Percentiles rank a stretch among this genome's conserved stretches.
These are phyloP conservation scores for Nebria salina DNA, from an alignment of 2,888 invertebrate genomes.

Conservation along the genomic window DNA sequence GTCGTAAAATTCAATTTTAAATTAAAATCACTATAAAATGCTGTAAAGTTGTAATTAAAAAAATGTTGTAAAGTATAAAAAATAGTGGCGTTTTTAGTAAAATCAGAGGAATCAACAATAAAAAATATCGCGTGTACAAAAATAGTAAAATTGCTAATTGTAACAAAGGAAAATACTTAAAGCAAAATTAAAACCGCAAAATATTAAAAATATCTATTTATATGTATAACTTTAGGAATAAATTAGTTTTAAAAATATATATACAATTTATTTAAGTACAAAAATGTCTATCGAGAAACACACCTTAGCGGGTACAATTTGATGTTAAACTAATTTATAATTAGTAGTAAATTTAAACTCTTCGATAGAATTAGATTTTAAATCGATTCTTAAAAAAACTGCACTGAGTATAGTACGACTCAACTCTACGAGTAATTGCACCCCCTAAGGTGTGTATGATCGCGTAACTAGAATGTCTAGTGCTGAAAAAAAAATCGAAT, in stretches of 20 bases:
- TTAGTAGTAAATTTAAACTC: no score
- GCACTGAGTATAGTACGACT: no score
- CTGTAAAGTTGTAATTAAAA: not conserved
- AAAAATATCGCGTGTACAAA: not conserved
- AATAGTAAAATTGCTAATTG: slow-evolving; percentile 8
- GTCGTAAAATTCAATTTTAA: slow-evolving; percentile 42
- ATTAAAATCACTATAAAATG: slow-evolving; percentile 40
- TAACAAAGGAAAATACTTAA: slow-evolving; percentile 49
- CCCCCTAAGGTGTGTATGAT: not conserved
- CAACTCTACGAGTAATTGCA: not conserved
- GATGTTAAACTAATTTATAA: not conserved
- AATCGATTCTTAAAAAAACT: no score
- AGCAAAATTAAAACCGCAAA: slow-evolving; percentile 53
- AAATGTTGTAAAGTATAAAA: not conserved
- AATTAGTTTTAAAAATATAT: slow-evolving; percentile 62
- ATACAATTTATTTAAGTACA: slow-evolving; percentile 53
- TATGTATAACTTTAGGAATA: slow-evolving; percentile 59
- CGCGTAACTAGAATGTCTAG: not conserved
- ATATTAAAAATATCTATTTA: slow-evolving; percentile 51
- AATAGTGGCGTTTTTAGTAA: no score
- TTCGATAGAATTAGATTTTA: no score
- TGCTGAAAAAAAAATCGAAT: not conserved
- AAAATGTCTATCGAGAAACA: not conserved
- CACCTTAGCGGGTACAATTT: not conserved
- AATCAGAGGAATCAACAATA: not conserved